Conservation (phyloP, 2,113 vertebrate species). For the Microtus richardsoni region DNA sequence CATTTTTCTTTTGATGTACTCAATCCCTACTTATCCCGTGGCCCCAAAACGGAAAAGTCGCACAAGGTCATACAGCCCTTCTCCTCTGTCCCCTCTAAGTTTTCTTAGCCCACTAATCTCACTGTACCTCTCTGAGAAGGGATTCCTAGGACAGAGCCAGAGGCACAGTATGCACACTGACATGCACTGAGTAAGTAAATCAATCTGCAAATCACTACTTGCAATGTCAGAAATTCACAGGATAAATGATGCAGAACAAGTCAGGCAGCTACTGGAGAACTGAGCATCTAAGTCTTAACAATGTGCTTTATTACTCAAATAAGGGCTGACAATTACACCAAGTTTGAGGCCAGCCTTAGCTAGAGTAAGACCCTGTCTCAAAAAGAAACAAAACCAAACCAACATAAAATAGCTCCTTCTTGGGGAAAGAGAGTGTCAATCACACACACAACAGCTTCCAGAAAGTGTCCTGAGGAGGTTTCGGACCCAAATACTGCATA, state of each 20-base stretch:
- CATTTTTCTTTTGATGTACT: neutral
- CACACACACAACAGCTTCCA: neutral
- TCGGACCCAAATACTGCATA: neutral
- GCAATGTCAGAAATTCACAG: slow-evolving; percentile 65
- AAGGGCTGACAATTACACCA: neutral
- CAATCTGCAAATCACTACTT: slow-evolving; percentile 64
- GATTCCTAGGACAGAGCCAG: neutral
- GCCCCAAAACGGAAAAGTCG: neutral
- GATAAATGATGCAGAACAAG: slow-evolving; percentile 59
- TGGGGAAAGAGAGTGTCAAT: neutral
- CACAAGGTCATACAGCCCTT: neutral
- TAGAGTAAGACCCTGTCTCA: neutral
- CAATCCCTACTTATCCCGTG: neutral
- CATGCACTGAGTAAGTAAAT: slow-evolving; percentile 45
- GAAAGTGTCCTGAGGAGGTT: neutral
- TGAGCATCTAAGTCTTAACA: slow-evolving; percentile 48
- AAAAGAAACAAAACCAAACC: neutral
- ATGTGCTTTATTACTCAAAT: slow-evolving; percentile 25
- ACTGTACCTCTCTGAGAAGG: neutral
- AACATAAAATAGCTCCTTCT: neutral
- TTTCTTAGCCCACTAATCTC: slow-evolving; percentile 55
- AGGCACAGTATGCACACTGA: neutral
- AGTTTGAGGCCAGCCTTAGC: neutral
- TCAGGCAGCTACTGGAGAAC: neutral
- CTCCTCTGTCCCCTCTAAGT: slow-evolving; percentile 12